Conservation (phyloP, 2,888 invertebrate species). For the Acronicta leporina region DNA sequence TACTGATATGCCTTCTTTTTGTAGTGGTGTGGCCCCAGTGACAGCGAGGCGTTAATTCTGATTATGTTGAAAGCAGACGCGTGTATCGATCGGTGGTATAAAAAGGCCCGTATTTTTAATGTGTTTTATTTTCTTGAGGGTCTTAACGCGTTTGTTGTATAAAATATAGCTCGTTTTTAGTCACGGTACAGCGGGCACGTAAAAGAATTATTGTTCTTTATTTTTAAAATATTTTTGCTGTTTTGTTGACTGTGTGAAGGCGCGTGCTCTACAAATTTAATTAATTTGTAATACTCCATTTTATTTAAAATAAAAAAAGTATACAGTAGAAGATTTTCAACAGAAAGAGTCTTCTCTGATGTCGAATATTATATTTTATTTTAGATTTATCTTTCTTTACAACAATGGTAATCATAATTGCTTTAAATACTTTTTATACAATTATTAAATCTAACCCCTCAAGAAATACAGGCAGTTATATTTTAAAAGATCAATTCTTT, state of each 20-base stretch:
- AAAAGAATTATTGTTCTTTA: constrained; percentile 8
- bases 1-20: background rate
- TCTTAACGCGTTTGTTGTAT: constrained; percentile 10
- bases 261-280: background rate
- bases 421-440: too few relatives aligned
- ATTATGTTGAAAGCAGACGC: constrained; percentile 36
- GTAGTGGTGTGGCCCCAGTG: constrained; percentile 24
- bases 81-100: constrained; percentile 33
- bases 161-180: constrained; percentile 12
- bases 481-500: too few relatives aligned
- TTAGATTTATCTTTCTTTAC: too few relatives aligned
- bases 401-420: too few relatives aligned
- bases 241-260: background rate
- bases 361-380: too few relatives aligned
- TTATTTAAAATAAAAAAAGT: too few relatives aligned
- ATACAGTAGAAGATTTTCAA: too few relatives aligned
- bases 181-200: constrained; percentile 1
- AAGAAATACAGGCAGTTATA: too few relatives aligned
- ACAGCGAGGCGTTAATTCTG: constrained; percentile 44
- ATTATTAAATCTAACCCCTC: too few relatives aligned
- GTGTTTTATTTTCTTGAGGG: constrained; percentile 35
- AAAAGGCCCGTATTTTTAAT: constrained; percentile 38
- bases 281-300: background rate
- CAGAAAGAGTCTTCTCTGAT: too few relatives aligned
- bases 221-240: constrained; percentile 7